phyloP scores from a whole-genome alignment of 2,113 vertebrate species.

The Tychaedon coryphoeus region DNA sequence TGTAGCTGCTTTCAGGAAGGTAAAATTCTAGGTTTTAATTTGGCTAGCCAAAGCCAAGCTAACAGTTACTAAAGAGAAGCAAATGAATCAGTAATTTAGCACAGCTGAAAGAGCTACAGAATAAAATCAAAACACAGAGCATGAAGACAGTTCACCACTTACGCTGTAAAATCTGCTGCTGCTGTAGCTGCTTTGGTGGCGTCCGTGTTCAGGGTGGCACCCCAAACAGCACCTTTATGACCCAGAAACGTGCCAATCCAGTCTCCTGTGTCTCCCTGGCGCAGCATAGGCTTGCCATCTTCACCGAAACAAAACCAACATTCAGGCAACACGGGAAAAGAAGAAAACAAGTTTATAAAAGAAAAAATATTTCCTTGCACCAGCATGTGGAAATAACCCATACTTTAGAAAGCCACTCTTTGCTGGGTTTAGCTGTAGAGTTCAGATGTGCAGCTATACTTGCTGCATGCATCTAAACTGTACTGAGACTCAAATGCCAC shows the following conservation, averaged over 20 bases:
- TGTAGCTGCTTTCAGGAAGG: not conserved
- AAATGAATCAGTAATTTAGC: not conserved
- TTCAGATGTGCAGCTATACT: not conserved
- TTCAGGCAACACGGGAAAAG: not conserved
- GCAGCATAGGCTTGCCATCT: constrained; percentile 99
- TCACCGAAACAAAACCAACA: not conserved
- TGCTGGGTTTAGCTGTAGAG: not conserved
- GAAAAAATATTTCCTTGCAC: not conserved
- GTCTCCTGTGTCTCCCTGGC: constrained; percentile 98
- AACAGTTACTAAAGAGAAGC: not conserved
- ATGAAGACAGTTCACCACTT: constrained; percentile 63
- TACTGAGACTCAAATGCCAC: fast-evolving
- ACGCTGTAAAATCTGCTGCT: constrained; percentile 98
- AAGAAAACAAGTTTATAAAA: not conserved
- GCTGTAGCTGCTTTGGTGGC: constrained; percentile 97
- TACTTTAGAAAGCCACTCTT: not conserved
- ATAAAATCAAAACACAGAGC: not conserved
- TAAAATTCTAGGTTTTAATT: not conserved
- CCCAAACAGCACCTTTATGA: constrained; percentile 98
- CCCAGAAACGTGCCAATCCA: constrained; percentile 99
- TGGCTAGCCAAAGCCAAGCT: not conserved
- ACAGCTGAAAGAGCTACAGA: not conserved
- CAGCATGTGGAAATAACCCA: not conserved
- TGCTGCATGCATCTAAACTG: not conserved
- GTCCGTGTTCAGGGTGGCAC: constrained; percentile 93